Evolutionary conservation across 2,797 vertebrate genomes (phyloP), one percentile per base, ranked within the genome.

Genomic region (Lates japonicus): DNA sequence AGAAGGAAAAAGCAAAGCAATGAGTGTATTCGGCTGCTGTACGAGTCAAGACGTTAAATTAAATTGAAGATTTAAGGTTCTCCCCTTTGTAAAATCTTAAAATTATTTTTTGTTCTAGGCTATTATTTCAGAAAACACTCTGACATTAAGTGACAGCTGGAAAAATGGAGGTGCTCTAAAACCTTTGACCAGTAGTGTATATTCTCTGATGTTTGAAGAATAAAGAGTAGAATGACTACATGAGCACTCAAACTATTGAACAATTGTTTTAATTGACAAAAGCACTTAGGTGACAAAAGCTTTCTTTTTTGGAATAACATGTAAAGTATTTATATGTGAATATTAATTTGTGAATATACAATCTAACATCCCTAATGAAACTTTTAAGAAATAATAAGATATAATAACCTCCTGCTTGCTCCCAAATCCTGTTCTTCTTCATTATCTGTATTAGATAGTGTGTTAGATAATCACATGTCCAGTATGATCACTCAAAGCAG

Each of bases 251-350:
- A 55, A 42, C 37, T 22, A 39, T 57, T 44, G 25, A 59, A 20
- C 60, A 46, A 12, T 61, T 37, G 10, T 54, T 74, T 7, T 55
- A 37, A 78, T 44, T 44, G 7, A 76, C 70, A 64, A 51, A 78
- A 80, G 75, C 72, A 84, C 82, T 87, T 85, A 55, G 20, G 29
- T 74, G 54, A 66, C n/a, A 57, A 31, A 81, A 49, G 3, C n/a
- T 11, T 71, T 61, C 8, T 35, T n/a, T 19, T 71, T 41, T 64
- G 6, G 16, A 39, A 41, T 14, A 66, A 19, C 19, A 14, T 37
- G 14, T 46, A n/a, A 58, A 29, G 35, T 35, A 67, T 67, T 3
- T 52, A 59, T 35, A 41, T 58, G 25, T 46, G 35, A 3, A 55
- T 70, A 44, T 49, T 29, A 51, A 35, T 17, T 33, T 70, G 33